Evolutionary conservation across 2,797 vertebrate species (phyloP).

Genomic region (Manis pentadactyla): DNA sequence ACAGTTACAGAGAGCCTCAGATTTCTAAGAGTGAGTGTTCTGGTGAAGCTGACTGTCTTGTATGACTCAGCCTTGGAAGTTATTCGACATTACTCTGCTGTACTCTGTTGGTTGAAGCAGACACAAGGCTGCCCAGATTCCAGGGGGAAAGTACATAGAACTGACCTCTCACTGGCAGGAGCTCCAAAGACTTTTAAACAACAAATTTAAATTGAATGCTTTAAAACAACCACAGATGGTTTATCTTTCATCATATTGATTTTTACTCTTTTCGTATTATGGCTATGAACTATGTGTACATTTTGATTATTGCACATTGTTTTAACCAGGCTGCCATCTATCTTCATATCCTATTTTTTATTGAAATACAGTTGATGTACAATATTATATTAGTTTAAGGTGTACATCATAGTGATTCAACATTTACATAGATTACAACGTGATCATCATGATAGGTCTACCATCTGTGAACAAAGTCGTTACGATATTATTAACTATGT

Average conservation of each 20-base stretch:
- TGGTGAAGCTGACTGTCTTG: background rate
- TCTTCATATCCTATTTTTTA: background rate
- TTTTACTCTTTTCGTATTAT: constrained; percentile 36
- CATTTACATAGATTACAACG: too few relatives aligned
- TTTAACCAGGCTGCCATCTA: background rate
- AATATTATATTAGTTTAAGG: too few relatives aligned
- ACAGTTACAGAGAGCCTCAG: background rate
- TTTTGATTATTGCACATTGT: background rate
- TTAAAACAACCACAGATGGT: constrained; percentile 2
- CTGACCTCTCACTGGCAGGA: background rate
- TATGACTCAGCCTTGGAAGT: background rate
- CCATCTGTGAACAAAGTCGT: too few relatives aligned
- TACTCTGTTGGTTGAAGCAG: background rate
- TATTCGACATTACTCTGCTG: background rate
- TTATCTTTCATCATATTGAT: constrained; percentile 6
- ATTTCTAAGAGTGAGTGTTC: background rate
- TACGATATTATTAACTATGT: too few relatives aligned
- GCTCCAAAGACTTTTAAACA: background rate
- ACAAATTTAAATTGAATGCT: background rate
- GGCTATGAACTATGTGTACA: background rate
- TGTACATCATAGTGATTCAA: too few relatives aligned
- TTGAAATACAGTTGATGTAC: too few relatives aligned
- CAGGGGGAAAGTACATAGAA: background rate
- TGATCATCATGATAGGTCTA: too few relatives aligned
- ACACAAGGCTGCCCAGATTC: background rate